Conservation (phyloP, 2,797 vertebrate species). For the Gastrophryne carolinensis region DNA sequence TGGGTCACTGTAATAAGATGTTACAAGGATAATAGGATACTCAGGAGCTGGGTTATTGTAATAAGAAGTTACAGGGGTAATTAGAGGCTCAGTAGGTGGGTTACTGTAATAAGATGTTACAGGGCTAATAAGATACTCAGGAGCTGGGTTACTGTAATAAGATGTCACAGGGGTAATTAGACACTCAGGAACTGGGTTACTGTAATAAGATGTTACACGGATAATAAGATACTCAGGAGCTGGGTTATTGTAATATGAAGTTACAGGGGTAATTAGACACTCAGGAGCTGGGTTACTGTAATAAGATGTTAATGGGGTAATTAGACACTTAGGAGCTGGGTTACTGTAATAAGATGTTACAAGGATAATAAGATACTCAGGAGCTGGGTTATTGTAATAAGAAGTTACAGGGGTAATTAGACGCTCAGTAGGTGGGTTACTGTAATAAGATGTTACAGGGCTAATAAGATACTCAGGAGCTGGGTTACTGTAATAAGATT, state of each 20-base stretch:
- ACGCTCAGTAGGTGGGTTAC: neutral
- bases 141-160: too few relatives aligned
- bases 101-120: neutral
- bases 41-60: too few relatives aligned
- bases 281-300: neutral
- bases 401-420: too few relatives aligned
- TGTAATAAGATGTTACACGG: neutral
- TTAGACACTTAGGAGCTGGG: neutral
- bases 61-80: neutral
- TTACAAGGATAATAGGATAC: neutral
- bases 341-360: neutral
- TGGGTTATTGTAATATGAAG: neutral
- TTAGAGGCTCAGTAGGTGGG: neutral
- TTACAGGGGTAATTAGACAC: neutral
- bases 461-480: neutral
- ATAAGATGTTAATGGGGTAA: neutral
- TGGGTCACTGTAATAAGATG: neutral
- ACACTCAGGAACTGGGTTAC: slow-evolving; percentile 1
- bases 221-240: neutral
- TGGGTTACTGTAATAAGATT: too few relatives aligned
- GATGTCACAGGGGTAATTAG: neutral
- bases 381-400: too few relatives aligned
- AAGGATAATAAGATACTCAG: neutral
- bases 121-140: too few relatives aligned
- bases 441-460: too few relatives aligned